A percentile compares a stretch with the other conserved stretches of the same genome.
phyloP scores from a whole-genome alignment of 2,113 vertebrate genomes.

The Nestor notabilis region DNA sequence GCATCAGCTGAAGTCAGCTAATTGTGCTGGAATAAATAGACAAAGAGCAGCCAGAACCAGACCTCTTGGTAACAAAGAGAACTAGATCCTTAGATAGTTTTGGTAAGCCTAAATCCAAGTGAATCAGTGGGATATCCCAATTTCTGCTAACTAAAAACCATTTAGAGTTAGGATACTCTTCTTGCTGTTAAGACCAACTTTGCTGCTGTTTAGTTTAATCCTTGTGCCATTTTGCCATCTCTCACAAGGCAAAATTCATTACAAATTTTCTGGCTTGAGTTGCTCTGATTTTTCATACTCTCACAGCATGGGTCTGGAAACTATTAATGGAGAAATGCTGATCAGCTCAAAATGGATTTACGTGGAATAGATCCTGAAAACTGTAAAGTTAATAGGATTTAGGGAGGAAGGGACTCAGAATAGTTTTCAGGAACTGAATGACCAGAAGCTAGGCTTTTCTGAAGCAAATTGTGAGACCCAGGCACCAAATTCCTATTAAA shows the following conservation, averaged over 20 bases:
- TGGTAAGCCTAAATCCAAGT: not conserved
- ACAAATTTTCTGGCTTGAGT: not conserved
- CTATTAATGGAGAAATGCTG: constrained; percentile 31
- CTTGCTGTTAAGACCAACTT: not conserved
- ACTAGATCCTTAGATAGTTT: not conserved
- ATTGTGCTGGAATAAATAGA: not conserved
- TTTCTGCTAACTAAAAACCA: not conserved
- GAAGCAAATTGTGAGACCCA: not conserved
- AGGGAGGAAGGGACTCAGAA: not conserved
- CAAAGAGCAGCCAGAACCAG: not conserved
- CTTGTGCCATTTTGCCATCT: not conserved
- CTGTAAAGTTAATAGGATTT: not conserved
- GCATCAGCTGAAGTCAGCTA: not conserved
- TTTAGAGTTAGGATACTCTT: not conserved
- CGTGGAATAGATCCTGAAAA: constrained; percentile 9
- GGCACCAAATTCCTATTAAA: not conserved
- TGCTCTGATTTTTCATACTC: not conserved
- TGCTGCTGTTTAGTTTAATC: not conserved
- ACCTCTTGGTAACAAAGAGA: not conserved
- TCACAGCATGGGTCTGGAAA: not conserved
- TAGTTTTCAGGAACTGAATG: not conserved
- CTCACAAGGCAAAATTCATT: not conserved
- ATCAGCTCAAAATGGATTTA: constrained; percentile 38
- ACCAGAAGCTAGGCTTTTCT: not conserved
- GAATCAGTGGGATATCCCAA: not conserved